phyloP scores from a whole-genome alignment of 1,140 invertebrate species.

The Dendroctonus ponderosae region DNA sequence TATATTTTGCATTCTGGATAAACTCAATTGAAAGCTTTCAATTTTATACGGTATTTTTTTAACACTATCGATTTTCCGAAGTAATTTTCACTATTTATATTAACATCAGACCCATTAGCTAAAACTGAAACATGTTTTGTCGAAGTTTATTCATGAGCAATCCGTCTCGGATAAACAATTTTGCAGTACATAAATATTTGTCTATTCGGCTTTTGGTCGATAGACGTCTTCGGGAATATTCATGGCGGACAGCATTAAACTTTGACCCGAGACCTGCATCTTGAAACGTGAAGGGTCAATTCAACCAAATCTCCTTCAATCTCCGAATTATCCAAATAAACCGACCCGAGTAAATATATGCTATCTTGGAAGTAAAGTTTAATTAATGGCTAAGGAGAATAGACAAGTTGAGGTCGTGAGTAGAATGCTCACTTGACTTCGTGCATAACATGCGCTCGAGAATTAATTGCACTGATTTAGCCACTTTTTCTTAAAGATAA shows the following conservation, averaged over 20 bases:
- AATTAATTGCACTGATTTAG: too few relatives aligned
- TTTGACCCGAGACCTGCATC: constrained; percentile 24
- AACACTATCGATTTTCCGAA: too few relatives aligned
- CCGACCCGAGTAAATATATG: constrained; percentile 17
- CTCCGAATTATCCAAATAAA: constrained; percentile 26
- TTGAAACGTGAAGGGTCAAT: constrained; percentile 25
- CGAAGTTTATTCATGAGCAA: neutral
- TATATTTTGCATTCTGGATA: too few relatives aligned
- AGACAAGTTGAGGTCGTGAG: constrained; percentile 6
- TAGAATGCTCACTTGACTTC: too few relatives aligned
- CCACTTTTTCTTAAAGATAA: too few relatives aligned
- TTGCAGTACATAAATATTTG: constrained; percentile 22
- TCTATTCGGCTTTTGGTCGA: constrained; percentile 12
- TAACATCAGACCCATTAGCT: too few relatives aligned
- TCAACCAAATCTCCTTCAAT: constrained; percentile 19
- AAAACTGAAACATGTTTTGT: too few relatives aligned
- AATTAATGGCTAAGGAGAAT: constrained; percentile 16
- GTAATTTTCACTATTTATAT: too few relatives aligned
- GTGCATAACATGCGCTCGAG: too few relatives aligned
- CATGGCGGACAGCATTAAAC: constrained; percentile 21
- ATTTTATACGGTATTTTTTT: too few relatives aligned
- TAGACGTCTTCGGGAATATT: constrained; percentile 28
- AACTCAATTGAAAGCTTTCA: too few relatives aligned
- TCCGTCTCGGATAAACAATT: constrained; percentile 10
- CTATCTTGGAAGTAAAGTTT: constrained; percentile 11